Conservation (phyloP, 2,113 vertebrate species). For the Ceratotherium simum region DNA sequence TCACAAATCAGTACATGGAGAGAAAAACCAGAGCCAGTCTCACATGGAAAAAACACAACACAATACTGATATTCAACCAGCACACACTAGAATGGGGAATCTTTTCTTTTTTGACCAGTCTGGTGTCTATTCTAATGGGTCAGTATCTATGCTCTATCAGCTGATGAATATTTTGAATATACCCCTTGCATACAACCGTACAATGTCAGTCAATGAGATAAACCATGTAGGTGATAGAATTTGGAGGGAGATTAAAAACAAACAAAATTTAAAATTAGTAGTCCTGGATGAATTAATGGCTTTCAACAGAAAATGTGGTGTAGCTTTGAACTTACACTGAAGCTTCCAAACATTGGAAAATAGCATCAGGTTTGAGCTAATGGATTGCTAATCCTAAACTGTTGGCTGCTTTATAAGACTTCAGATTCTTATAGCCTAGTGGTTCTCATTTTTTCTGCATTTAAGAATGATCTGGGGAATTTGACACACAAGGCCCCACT, state of each 20-base stretch:
- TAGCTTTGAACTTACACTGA: not conserved
- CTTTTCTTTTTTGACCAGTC: not conserved
- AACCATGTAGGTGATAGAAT: not conserved
- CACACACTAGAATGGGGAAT: fast-evolving
- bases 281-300: not conserved
- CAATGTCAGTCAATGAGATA: not conserved
- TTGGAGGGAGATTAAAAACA: not conserved
- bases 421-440: not conserved
- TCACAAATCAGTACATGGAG: not conserved
- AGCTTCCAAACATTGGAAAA: not conserved
- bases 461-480: not conserved
- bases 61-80: not conserved
- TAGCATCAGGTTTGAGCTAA: not conserved
- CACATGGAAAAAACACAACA: not conserved
- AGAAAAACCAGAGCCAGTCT: not conserved
- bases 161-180: not conserved
- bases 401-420: not conserved
- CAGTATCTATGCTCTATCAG: not conserved
- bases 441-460: not conserved
- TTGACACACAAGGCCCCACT: not conserved
- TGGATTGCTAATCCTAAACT: not conserved
- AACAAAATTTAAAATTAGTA: not conserved
- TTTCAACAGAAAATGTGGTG: not conserved
- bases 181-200: not conserved
- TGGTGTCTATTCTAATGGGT: not conserved